Evolutionary conservation across 2,888 invertebrate genomes (phyloP).

Genomic region (Coenonympha glycerion): DNA sequence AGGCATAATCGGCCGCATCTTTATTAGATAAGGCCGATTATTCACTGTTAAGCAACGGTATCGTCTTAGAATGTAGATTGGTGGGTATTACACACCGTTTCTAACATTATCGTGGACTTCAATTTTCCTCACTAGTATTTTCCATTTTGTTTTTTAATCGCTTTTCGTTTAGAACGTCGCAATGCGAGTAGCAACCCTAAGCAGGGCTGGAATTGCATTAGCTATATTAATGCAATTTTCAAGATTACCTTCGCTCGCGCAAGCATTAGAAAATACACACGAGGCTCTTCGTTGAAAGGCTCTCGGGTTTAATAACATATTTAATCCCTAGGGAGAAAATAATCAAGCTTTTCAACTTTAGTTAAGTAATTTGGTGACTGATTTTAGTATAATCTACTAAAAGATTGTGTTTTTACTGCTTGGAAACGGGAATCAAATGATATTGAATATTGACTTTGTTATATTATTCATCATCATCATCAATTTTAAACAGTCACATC

Average conservation of each 20-base stretch:
- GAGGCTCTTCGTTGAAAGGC: slow-evolving; percentile 4
- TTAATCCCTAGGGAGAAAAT: slow-evolving; percentile 3
- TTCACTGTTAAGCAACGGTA: too few species aligned
- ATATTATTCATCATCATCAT: too few species aligned
- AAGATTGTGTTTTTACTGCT: too few species aligned
- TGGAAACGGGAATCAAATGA: too few species aligned
- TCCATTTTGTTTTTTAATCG: background rate
- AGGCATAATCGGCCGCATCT: too few species aligned
- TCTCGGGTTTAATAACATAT: background rate
- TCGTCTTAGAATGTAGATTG: too few species aligned
- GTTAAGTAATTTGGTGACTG: background rate
- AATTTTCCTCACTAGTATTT: background rate
- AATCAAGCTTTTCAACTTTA: background rate
- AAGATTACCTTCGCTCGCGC: slow-evolving; percentile 15
- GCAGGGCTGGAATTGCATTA: slow-evolving; percentile 20
- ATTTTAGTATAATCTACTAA: background rate
- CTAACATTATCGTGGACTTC: too few species aligned
- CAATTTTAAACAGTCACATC: too few species aligned
- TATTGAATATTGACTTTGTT: too few species aligned
- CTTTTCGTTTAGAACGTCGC: background rate
- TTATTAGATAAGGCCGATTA: too few species aligned
- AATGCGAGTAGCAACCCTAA: background rate
- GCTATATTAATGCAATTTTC: slow-evolving; percentile 23
- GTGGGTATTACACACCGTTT: too few species aligned
- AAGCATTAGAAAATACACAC: slow-evolving; percentile 10